phyloP scores from a whole-genome alignment of 2,888 invertebrate genomes.

The Phengaris alcon region DNA sequence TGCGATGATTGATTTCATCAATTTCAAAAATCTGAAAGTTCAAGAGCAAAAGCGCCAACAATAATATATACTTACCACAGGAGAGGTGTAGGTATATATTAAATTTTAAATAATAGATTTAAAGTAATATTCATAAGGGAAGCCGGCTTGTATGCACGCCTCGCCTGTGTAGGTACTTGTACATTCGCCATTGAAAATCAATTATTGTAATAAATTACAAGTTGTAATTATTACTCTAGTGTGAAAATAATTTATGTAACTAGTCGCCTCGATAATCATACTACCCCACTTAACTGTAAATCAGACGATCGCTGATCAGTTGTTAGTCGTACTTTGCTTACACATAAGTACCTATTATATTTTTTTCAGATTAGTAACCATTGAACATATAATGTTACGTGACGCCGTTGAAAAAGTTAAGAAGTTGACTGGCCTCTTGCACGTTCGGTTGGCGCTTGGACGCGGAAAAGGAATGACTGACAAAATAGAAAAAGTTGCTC shows the following conservation, averaged over 20 bases:
- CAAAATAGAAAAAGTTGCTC: constrained; percentile 82
- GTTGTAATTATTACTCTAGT: not conserved
- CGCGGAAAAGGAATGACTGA: constrained; percentile 61
- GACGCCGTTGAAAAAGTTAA: constrained; percentile 84
- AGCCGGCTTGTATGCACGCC: too few species aligned
- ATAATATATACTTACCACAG: too few species aligned
- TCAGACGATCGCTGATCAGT: not conserved
- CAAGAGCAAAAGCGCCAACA: too few species aligned
- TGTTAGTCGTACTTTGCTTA: not conserved
- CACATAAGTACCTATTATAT: constrained; percentile 30
- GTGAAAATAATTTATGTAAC: not conserved
- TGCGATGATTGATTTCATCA: too few species aligned
- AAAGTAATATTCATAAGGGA: too few species aligned
- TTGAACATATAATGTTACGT: constrained; percentile 64
- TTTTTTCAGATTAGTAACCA: constrained; percentile 56
- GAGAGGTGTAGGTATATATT: too few species aligned
- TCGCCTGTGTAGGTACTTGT: too few species aligned
- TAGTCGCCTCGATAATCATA: not conserved
- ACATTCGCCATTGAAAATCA: not conserved
- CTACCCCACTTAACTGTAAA: not conserved
- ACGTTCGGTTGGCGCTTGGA: constrained; percentile 87
- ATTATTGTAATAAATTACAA: too few species aligned
- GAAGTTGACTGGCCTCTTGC: constrained; percentile 81
- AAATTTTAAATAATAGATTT: too few species aligned
- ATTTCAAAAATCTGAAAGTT: too few species aligned